Conservation (phyloP, 2,113 vertebrate genomes). For the Daboia siamensis region DNA sequence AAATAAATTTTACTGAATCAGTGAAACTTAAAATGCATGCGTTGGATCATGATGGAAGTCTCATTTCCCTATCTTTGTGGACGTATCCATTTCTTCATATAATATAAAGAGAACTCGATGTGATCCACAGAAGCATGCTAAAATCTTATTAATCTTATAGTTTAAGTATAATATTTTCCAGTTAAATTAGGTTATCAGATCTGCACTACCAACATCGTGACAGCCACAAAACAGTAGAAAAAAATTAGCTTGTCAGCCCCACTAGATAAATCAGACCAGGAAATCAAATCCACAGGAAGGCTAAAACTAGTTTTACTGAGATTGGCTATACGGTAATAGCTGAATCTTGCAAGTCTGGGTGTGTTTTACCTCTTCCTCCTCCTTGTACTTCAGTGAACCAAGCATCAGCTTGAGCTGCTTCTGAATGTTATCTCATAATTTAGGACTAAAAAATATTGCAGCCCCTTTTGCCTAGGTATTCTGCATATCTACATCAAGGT, state of each 20-base stretch:
- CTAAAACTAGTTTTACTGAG: background rate
- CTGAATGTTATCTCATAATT: background rate
- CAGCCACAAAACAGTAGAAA: background rate
- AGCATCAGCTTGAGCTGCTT: background rate
- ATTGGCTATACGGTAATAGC: background rate
- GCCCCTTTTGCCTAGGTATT: background rate
- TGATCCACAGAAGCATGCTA: background rate
- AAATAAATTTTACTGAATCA: background rate
- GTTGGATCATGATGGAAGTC: background rate
- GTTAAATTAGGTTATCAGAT: background rate
- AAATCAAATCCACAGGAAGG: background rate
- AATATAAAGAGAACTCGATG: background rate
- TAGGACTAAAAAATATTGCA: background rate
- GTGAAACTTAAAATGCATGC: background rate
- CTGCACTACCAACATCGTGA: background rate
- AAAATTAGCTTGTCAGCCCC: background rate
- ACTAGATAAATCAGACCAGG: background rate
- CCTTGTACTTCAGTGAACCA: background rate
- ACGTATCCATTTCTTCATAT: background rate
- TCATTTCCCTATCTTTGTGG: background rate
- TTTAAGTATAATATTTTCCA: background rate
- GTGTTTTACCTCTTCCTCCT: background rate
- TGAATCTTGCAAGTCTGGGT: background rate
- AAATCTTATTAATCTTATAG: background rate
- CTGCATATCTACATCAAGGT: background rate